Evolutionary conservation across 2,113 vertebrate species (phyloP).

Genomic region (Gasterosteus aculeatus): DNA sequence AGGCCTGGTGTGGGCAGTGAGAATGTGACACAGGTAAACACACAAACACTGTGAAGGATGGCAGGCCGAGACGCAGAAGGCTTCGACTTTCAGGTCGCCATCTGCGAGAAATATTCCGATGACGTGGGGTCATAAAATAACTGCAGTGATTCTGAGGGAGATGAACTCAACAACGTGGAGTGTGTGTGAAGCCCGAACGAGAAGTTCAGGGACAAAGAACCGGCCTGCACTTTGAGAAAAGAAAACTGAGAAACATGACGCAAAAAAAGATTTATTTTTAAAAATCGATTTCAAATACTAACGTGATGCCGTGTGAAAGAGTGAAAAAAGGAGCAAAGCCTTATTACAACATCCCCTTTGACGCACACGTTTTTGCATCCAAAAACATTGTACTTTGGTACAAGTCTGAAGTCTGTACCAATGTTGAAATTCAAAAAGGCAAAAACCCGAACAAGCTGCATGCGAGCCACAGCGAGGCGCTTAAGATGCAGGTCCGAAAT

Average conservation of each 20-base stretch:
- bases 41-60: constrained; percentile 58
- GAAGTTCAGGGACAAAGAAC: background rate
- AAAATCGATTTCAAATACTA: background rate
- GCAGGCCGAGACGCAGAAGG: constrained; percentile 19
- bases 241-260: background rate
- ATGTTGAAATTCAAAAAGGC: background rate
- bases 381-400: background rate
- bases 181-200: background rate
- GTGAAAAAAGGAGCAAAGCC: background rate
- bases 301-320: background rate
- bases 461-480: background rate
- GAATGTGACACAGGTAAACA: constrained; percentile 61
- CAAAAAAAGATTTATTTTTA: background rate
- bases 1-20: constrained; percentile 51
- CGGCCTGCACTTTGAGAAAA: background rate
- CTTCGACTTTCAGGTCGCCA: constrained; percentile 18
- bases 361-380: background rate
- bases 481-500: background rate
- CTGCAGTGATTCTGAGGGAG: background rate
- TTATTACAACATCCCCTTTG: background rate
- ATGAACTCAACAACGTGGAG: background rate
- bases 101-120: background rate
- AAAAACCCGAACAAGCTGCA: background rate
- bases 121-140: background rate
- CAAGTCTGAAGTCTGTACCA: background rate